Percentiles rank a stretch among this genome's conserved stretches.
Conservation (phyloP, 2,888 invertebrate species). For the Campaea margaritaria region DNA sequence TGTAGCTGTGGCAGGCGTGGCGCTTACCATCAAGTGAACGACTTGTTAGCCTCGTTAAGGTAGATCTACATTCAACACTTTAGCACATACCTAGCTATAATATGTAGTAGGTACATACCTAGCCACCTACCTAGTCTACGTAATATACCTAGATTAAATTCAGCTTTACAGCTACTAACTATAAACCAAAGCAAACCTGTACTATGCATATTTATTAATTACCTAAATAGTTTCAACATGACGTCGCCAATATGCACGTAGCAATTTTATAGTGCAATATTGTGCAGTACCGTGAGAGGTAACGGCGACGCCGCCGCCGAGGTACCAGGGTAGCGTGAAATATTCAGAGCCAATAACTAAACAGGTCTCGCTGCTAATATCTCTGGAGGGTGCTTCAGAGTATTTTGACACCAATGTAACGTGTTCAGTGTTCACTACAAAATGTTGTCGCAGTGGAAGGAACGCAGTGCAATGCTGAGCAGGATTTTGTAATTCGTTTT, state of each 20-base stretch:
- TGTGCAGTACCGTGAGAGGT: constrained; percentile 2
- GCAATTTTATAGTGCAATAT: constrained; percentile 16
- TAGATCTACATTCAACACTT: too few species aligned
- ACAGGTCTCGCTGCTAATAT: not conserved
- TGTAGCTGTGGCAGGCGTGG: too few species aligned
- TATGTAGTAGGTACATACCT: too few species aligned
- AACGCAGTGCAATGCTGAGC: too few species aligned
- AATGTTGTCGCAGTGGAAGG: too few species aligned
- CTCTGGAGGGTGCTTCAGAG: not conserved
- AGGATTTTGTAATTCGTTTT: too few species aligned
- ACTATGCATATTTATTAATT: not conserved
- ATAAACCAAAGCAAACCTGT: not conserved
- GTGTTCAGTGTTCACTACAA: too few species aligned
- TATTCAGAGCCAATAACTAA: constrained; percentile 24
- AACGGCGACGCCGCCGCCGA: not conserved
- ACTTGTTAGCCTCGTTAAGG: too few species aligned
- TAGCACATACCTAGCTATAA: too few species aligned
- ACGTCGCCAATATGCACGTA: constrained; percentile 4
- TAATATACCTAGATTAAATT: not conserved
- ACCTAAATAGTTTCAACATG: not conserved
- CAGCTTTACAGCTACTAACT: not conserved
- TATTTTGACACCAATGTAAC: constrained; percentile 2
- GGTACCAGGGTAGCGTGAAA: constrained; percentile 27
- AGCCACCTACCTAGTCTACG: too few species aligned
- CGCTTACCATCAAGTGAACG: too few species aligned